Percentiles rank a stretch among this genome's conserved stretches.
phyloP scores from a whole-genome alignment of 2,113 vertebrate genomes.

The Eonycteris spelaea region DNA sequence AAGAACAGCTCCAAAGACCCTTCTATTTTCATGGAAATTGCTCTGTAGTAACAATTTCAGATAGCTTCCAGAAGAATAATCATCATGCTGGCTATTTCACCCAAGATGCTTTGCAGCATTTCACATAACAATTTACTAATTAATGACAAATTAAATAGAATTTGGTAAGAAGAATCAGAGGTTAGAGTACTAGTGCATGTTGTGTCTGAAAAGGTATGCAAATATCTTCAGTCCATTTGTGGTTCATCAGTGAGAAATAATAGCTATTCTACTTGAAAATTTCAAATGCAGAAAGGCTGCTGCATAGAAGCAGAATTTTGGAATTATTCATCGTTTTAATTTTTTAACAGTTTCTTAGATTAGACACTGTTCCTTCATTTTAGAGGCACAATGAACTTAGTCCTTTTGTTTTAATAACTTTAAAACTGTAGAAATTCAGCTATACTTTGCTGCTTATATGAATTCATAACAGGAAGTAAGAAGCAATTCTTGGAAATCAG shows the following conservation, averaged over 20 bases:
- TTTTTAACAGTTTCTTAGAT: conserved; percentile 62
- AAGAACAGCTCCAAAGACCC: conserved; percentile 74
- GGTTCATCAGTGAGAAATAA: conserved; percentile 75
- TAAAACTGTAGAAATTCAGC: conserved; percentile 34
- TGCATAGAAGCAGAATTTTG: conserved; percentile 57
- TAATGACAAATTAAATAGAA: conserved; percentile 82
- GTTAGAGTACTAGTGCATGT: conserved; percentile 65
- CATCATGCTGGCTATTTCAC: conserved; percentile 69
- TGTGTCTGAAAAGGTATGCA: conserved; percentile 69
- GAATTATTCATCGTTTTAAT: conserved; percentile 60
- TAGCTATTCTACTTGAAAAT: conserved; percentile 44
- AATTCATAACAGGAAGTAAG: neutral
- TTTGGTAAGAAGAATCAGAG: conserved; percentile 73
- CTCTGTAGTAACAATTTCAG: conserved; percentile 78
- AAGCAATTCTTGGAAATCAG: neutral
- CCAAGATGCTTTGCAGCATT: conserved; percentile 71
- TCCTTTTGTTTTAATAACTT: conserved; percentile 63
- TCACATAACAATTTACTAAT: conserved; percentile 80
- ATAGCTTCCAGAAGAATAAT: conserved; percentile 80
- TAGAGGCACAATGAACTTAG: conserved; percentile 39
- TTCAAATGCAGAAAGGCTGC: conserved; percentile 37
- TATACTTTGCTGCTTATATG: conserved; percentile 57
- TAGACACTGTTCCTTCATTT: conserved; percentile 51
- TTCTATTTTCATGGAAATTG: conserved; percentile 84
- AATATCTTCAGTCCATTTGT: conserved; percentile 68